Percentiles rank a stretch among this genome's conserved stretches.
Conservation (phyloP, 2,113 vertebrate genomes). For the Thamnophis sirtalis region DNA sequence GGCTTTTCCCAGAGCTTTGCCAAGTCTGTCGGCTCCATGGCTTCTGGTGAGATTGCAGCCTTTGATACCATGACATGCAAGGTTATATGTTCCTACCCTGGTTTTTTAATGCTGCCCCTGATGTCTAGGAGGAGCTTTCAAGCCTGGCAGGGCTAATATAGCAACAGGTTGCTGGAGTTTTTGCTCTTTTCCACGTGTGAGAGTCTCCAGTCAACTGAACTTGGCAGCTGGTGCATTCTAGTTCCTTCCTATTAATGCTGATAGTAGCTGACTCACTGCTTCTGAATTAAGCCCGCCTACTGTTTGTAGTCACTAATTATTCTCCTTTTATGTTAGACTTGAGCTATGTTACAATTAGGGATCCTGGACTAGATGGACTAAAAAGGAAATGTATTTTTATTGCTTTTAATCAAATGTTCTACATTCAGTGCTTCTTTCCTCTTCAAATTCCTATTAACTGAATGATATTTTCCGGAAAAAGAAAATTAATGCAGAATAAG, state of each 20-base stretch:
- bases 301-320: background rate
- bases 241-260: background rate
- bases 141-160: background rate
- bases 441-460: background rate
- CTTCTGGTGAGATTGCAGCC: background rate
- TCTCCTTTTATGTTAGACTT: background rate
- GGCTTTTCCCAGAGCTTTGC: conserved; percentile 6
- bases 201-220: background rate
- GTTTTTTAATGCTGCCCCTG: background rate
- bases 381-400: background rate
- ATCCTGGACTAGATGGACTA: background rate
- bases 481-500: background rate
- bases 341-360: background rate
- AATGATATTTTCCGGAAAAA: background rate
- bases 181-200: background rate
- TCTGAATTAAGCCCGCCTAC: background rate
- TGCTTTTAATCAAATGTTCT: background rate
- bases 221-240: background rate
- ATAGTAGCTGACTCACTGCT: conserved; percentile 12
- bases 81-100: background rate
- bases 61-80: background rate
- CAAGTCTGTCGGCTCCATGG: conserved; percentile 15
- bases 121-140: conserved; percentile 3
- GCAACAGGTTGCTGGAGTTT: background rate
- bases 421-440: background rate